Percentiles rank a stretch among this genome's conserved stretches.
These are phyloP conservation scores for Apogon talboti DNA, from an alignment of 2,797 vertebrate species.

Conservation along the genomic window DNA sequence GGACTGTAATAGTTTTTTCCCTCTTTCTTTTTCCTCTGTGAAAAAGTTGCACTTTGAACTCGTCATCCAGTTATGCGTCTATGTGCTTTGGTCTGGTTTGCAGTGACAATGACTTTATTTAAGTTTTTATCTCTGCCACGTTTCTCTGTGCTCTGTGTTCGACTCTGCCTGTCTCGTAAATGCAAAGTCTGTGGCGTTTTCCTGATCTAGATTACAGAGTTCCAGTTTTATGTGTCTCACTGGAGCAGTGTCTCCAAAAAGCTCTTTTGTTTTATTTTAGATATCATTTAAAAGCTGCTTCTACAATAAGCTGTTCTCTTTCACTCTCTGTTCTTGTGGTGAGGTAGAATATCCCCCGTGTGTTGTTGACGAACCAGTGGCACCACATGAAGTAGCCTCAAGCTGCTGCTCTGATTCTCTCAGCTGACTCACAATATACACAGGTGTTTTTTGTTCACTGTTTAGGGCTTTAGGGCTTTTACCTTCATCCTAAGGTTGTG, in stretches of 20 bases:
- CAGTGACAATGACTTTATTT: conserved; percentile 36
- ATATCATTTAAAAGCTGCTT: conserved; percentile 46
- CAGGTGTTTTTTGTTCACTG: conserved; percentile 16
- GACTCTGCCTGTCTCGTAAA: conserved; percentile 33
- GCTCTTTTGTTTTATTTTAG: conserved; percentile 66
- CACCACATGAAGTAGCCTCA: conserved; percentile 43
- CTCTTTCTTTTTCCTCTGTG: background rate
- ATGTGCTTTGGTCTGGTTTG: conserved; percentile 42
- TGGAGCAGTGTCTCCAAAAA: conserved; percentile 44
- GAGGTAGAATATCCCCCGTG: conserved; percentile 32
- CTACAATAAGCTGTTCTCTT: conserved; percentile 28
- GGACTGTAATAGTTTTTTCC: conserved; percentile 35
- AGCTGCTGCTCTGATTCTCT: conserved; percentile 26
- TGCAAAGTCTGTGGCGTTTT: conserved; percentile 41
- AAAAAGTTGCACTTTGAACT: conserved; percentile 42
- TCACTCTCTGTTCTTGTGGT: conserved; percentile 14
- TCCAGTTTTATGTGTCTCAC: conserved; percentile 47
- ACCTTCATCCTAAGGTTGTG: background rate
- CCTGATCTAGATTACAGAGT: conserved; percentile 65
- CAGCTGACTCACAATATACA: conserved; percentile 39
- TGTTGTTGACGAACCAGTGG: conserved; percentile 35
- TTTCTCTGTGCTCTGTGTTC: conserved; percentile 11
- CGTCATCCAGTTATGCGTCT: conserved; percentile 32
- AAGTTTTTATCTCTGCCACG: conserved; percentile 17
- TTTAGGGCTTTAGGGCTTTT: conserved; percentile 2